Base-by-base conservation (phyloP, 2,113 vertebrate genomes). In the Laticauda laticaudata region DNA sequence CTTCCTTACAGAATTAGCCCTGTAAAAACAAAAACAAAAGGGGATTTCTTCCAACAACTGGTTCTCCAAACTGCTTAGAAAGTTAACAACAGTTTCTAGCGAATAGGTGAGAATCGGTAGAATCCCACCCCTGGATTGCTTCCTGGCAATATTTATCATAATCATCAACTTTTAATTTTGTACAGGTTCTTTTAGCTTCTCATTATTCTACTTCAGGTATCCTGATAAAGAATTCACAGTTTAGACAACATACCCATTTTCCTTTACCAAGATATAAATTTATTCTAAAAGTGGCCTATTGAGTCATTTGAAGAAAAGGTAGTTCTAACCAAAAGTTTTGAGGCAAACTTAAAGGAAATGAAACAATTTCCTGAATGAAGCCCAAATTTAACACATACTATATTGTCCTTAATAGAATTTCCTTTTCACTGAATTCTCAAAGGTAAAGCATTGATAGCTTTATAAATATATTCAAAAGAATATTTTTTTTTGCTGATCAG, bases 121-220 rank as follows among this genome's bases (percentile, higher is more conserved):
- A 51, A 51, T 51, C 48, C 48, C 8, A 51, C 48, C 48, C 48
- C 48, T 51, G 48, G 94, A 94, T 91, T 95, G 86, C 43, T 59
- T 95, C 0, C 0, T 95, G 94, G 93, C 93, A 95, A 89, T 85
- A 89, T 29, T 94, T 97, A 94, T 57, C 96, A 91, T 92, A 95
- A 88, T 93, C 0, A 93, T 95, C 93, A 94, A 21, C 91, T 55
- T 86, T 59, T 75, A 92, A 93, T 94, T 85, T 95, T 59, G 29
- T 45, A 12, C 94, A 93, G 0, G 0, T 91, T 95, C 48, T 96
- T 96, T 75, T 91, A 94, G 91, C 55, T 90, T 95, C 95, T 91
- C 96, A 0, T 94, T 92, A 94, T 20, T 2, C 75, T 92, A 5
- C 2, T 89, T 56, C 86, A 93, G 86, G 90, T 0, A 0, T 53